Evolutionary conservation across 2,113 vertebrate genomes (phyloP).

Genomic region (Prolemur simus): DNA sequence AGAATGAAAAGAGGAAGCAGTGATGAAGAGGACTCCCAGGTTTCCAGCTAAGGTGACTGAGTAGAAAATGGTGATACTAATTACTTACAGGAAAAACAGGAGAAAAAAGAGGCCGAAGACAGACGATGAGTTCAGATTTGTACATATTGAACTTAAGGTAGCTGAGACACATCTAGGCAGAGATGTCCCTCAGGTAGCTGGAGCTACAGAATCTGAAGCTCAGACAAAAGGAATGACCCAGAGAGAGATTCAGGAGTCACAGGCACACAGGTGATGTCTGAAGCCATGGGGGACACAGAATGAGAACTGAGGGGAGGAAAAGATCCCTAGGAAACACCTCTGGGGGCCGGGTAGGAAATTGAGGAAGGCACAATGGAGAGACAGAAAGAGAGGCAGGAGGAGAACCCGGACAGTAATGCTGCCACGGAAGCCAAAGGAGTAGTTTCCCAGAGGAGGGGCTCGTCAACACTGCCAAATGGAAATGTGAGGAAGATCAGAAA

Average conservation of each 20-base stretch:
- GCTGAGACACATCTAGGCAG: not conserved
- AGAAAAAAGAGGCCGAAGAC: not conserved
- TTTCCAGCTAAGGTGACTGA: not conserved
- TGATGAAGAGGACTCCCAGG: not conserved
- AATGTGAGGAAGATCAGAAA: not conserved
- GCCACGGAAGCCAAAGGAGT: not conserved
- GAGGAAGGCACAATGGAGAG: not conserved
- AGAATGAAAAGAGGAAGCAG: not conserved
- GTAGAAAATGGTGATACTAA: not conserved
- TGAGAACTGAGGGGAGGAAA: not conserved
- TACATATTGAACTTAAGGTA: not conserved
- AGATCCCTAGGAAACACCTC: not conserved
- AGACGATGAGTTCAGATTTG: not conserved
- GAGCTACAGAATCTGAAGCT: not conserved
- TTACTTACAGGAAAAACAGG: not conserved
- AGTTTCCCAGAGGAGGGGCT: not conserved
- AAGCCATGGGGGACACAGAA: fast-evolving
- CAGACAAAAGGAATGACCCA: not conserved
- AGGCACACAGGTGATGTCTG: fast-evolving
- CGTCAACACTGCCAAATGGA: not conserved
- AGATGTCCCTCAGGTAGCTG: not conserved
- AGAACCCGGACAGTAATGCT: not conserved
- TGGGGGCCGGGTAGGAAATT: not conserved
- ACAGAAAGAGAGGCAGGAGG: not conserved
- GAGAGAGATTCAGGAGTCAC: not conserved